These are phyloP conservation scores for Puffinus mauretanicus DNA, from an alignment of 2,113 vertebrate genomes.

Conservation along the genomic window DNA sequence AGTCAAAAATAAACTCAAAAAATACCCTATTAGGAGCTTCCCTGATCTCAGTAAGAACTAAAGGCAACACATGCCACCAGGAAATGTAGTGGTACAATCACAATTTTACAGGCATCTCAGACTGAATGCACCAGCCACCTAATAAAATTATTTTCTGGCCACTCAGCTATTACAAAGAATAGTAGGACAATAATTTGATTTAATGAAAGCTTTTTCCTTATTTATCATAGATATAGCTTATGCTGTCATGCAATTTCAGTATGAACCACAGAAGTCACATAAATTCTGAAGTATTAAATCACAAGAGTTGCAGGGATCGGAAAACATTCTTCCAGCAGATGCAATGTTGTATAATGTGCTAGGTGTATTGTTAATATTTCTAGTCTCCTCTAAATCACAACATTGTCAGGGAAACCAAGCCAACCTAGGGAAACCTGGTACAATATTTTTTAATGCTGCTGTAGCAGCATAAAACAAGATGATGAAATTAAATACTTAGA, in stretches of 20 bases:
- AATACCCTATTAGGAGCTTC: not conserved
- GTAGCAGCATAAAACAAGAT: not conserved
- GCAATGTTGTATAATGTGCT: not conserved
- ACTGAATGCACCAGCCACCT: not conserved
- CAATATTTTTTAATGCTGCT: not conserved
- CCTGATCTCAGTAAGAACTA: not conserved
- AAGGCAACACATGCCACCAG: not conserved
- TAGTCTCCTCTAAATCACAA: not conserved
- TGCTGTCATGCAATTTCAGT: not conserved
- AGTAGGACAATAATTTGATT: not conserved
- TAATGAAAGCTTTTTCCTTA: not conserved
- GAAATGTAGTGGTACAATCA: not conserved
- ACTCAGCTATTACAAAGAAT: not conserved
- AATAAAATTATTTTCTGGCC: not conserved
- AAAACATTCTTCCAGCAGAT: not conserved
- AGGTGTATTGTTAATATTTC: not conserved
- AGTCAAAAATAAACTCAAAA: not conserved
- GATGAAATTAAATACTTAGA: not conserved
- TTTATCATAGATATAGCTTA: not conserved
- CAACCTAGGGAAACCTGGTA: not conserved
- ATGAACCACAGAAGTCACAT: not conserved
- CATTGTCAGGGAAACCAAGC: not conserved
- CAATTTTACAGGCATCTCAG: not conserved
- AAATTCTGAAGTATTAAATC: not conserved
- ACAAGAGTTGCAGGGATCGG: not conserved